phyloP scores from a whole-genome alignment of 2,888 invertebrate genomes.

The Latheticus oryzae region DNA sequence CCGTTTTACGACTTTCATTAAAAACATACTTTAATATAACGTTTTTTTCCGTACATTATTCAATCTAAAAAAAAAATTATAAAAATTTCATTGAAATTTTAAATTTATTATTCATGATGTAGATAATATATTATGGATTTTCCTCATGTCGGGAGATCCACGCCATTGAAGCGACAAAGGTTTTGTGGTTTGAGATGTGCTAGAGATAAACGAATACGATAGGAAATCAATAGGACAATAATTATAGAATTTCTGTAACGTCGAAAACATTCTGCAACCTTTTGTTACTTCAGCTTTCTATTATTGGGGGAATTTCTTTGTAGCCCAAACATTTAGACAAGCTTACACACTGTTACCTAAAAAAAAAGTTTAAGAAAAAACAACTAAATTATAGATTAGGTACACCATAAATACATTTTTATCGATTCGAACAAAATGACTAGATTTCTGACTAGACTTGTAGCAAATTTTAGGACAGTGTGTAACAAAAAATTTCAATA shows the following conservation, averaged over 20 bases:
- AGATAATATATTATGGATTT: no score
- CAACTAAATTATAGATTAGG: neutral
- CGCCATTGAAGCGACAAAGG: conserved; percentile 42
- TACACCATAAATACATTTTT: neutral
- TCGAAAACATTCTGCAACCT: conserved; percentile 50
- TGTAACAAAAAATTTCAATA: conserved; percentile 19
- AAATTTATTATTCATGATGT: conserved; percentile 3
- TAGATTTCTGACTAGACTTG: conserved; percentile 20
- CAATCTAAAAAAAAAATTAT: conserved; percentile 2
- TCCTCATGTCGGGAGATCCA: no score
- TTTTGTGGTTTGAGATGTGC: conserved; percentile 51
- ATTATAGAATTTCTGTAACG: conserved; percentile 56
- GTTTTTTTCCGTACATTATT: neutral
- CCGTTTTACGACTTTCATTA: conserved; percentile 43
- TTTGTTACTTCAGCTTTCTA: conserved; percentile 47
- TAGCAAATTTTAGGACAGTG: conserved; percentile 32
- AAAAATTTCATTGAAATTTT: conserved; percentile 1
- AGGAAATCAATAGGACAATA: conserved; percentile 58
- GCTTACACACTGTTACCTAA: conserved; percentile 39
- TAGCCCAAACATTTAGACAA: conserved; percentile 51
- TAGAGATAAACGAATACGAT: conserved; percentile 56
- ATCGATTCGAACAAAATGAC: no score
- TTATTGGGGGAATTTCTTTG: conserved; percentile 36
- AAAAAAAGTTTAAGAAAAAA: conserved; percentile 28
- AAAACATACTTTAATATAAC: conserved; percentile 29